phyloP scores from a whole-genome alignment of 2,888 invertebrate genomes.

The Nephrotoma guestfalica region DNA sequence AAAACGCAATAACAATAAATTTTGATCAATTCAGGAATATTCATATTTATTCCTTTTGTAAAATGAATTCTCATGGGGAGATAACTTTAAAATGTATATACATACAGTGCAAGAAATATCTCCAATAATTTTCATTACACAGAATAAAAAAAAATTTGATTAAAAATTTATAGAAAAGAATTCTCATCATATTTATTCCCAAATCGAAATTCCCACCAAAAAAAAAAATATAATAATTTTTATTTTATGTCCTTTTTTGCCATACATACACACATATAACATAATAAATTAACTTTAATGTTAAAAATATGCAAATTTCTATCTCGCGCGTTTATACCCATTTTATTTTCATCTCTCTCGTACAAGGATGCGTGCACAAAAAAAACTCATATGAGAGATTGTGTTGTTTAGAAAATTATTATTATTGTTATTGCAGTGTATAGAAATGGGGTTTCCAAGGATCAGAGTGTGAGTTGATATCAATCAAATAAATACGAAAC shows the following conservation, averaged over 20 bases:
- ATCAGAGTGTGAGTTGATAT: slow-evolving; percentile 1
- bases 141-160: background rate
- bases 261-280: background rate
- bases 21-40: slow-evolving; percentile 12
- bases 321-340: background rate
- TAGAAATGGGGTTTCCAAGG: background rate
- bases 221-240: background rate
- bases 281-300: slow-evolving; percentile 3
- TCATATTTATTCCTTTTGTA: slow-evolving; percentile 8
- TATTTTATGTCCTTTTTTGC: background rate
- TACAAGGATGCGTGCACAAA: background rate
- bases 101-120: background rate
- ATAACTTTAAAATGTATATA: background rate
- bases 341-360: background rate
- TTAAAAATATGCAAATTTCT: slow-evolving; percentile 3
- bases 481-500: slow-evolving; percentile 1
- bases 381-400: background rate
- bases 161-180: background rate
- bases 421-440: background rate
- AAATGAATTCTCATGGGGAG: slow-evolving; percentile 2
- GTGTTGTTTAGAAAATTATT: background rate
- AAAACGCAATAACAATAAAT: slow-evolving; percentile 12
- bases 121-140: background rate
- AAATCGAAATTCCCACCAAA: background rate
- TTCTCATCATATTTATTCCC: background rate